Conservation (phyloP, 2,113 vertebrate species). For the Struthidea cinerea region DNA sequence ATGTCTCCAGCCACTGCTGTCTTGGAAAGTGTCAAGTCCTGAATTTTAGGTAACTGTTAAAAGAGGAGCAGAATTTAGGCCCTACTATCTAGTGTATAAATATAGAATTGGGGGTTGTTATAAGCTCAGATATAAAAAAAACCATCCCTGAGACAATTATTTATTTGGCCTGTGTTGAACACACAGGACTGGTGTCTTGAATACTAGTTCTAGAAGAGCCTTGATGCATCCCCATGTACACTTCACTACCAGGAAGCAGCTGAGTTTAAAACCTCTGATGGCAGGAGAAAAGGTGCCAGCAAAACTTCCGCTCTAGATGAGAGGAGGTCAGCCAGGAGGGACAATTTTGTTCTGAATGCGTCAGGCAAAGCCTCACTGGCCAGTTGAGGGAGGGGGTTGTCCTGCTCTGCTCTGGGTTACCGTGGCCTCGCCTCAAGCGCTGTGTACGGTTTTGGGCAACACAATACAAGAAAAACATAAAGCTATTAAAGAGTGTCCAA, state of each 20-base stretch:
- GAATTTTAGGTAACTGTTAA: not conserved
- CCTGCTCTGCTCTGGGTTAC: not conserved
- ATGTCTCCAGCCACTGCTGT: not conserved
- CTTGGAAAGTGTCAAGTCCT: not conserved
- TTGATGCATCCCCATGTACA: not conserved
- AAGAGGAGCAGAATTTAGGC: not conserved
- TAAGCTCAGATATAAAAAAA: not conserved
- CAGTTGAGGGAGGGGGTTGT: not conserved
- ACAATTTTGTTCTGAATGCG: not conserved
- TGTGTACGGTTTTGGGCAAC: not conserved
- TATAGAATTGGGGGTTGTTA: not conserved
- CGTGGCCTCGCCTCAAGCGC: accelerated
- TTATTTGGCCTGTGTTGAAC: not conserved
- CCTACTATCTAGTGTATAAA: not conserved
- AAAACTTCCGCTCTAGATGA: not conserved
- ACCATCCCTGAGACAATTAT: not conserved
- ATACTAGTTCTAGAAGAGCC: not conserved
- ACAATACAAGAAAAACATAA: not conserved
- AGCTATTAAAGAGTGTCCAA: not conserved
- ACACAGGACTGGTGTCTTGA: not conserved
- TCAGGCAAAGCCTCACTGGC: not conserved
- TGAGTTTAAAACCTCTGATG: not conserved
- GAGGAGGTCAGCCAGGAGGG: not conserved
- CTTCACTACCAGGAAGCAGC: not conserved
- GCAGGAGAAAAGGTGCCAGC: not conserved